Evolutionary conservation across 2,113 vertebrate genomes (phyloP).

Genomic region (Baryphthengus martii): DNA sequence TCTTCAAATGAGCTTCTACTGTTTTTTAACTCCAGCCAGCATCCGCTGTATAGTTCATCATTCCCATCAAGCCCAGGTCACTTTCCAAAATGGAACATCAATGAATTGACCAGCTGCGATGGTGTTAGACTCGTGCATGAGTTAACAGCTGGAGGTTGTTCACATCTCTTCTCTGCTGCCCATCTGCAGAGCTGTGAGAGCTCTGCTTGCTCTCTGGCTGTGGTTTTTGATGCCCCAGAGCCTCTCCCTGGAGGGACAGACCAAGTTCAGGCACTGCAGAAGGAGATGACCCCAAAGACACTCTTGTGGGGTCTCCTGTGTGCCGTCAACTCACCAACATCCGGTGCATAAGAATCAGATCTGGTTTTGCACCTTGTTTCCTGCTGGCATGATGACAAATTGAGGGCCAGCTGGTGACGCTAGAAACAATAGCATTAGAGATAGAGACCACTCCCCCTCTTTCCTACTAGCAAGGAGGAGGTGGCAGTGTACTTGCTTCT

Average conservation of each 20-base stretch:
- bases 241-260: neutral
- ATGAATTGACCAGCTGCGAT: neutral
- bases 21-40: neutral
- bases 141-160: neutral
- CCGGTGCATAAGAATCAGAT: neutral
- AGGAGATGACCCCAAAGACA: neutral
- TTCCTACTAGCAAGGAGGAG: neutral
- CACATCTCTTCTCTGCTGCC: neutral
- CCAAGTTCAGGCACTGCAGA: neutral
- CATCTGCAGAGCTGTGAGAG: neutral
- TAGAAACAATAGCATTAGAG: conserved; percentile 35
- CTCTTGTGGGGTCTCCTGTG: neutral
- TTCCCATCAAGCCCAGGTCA: neutral
- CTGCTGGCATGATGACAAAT: neutral
- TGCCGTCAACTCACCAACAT: neutral
- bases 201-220: neutral
- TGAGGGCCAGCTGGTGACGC: neutral
- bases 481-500: neutral
- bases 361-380: conserved; percentile 38
- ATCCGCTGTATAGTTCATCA: neutral
- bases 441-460: neutral
- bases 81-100: neutral
- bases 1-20: neutral
- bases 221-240: neutral
- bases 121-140: fast-evolving